Base-by-base conservation (phyloP, 2,888 invertebrate genomes). In the Epirrita christyi region DNA sequence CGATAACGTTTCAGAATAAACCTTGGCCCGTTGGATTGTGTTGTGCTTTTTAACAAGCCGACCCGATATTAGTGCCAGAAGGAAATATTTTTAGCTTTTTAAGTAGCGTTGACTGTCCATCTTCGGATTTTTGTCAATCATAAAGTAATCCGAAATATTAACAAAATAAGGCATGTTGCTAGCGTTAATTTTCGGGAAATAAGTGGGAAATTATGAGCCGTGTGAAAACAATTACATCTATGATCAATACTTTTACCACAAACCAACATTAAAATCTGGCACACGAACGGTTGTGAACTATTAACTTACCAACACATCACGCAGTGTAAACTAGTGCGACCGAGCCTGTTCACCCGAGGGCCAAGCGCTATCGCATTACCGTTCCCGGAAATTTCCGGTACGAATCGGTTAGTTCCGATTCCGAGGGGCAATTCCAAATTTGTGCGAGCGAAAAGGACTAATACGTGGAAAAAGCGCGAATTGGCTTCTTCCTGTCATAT, bases 321-420 rank as follows among this genome's bases (percentile, higher is more conserved):
- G 41, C 48, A 40, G 32, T 52, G 52, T 56, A 55, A 59, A 44
- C 47, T 50, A 47, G 50, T 50, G 40, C 51, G 10, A 40, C 21
- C 46, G 41, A 43, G 36, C 34, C 9, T 9, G 11, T 27, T 10
- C 34, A 47, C 54, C 28, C 50, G 41, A 46, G 14, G 55, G 59
- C 51, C 6, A 38, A 54, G 54, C 46, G 50, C 54, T 46, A 61
- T 57, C 57, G 21, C 53, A 54, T 61, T 57, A 57, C 57, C n/a
- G 41, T 13, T 36, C 47, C 64, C 61, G 56, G 63, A 55, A 38
- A 61, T 56, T 52, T 56, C 52, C 59, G 52, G 37, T 46, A 34
- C 27, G 45, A 49, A 55, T 61, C 56, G 49, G 61, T 61, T 63
- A 50, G 41, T 37, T 43, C 50, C 47, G 44, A 58, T 61, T 61